Evolutionary conservation across 2,888 invertebrate species (phyloP).

Genomic region (Andrena bucephala): DNA sequence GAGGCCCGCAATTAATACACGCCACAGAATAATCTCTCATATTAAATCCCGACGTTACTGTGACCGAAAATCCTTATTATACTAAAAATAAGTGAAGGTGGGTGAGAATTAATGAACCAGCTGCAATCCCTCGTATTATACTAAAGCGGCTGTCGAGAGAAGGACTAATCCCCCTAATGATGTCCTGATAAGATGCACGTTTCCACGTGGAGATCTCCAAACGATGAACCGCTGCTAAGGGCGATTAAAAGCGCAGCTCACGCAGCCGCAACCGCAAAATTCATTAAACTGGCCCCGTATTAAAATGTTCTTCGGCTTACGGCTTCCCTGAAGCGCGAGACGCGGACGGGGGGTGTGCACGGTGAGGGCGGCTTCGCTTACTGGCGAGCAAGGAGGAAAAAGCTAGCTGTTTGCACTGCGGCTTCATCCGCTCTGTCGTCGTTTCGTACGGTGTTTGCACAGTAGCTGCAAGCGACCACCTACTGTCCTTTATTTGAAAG

Average conservation of each 20-base stretch:
- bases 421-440: slow-evolving; percentile 39
- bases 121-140: background rate
- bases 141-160: too few relatives aligned
- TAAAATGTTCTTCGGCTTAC: slow-evolving; percentile 32
- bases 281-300: slow-evolving; percentile 51
- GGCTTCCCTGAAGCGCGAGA: slow-evolving; percentile 22
- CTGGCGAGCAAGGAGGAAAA: slow-evolving; percentile 10
- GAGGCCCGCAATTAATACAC: too few relatives aligned
- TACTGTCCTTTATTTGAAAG: slow-evolving; percentile 1
- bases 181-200: background rate
- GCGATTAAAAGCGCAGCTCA: slow-evolving; percentile 23
- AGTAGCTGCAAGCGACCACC: slow-evolving; percentile 21
- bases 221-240: background rate
- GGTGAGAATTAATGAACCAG: background rate
- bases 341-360: background rate
- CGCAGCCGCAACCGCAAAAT: slow-evolving; percentile 21
- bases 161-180: background rate
- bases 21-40: too few relatives aligned
- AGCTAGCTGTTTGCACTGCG: slow-evolving; percentile 52
- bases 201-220: background rate
- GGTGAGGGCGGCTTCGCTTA: slow-evolving; percentile 7
- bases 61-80: too few relatives aligned
- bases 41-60: too few relatives aligned
- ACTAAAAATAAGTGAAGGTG: too few relatives aligned
- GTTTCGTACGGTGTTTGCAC: slow-evolving; percentile 41